A percentile compares a stretch with the other conserved stretches of the same genome.
Conservation (phyloP, 2,797 vertebrate species). For the Spinus olivaceus region DNA sequence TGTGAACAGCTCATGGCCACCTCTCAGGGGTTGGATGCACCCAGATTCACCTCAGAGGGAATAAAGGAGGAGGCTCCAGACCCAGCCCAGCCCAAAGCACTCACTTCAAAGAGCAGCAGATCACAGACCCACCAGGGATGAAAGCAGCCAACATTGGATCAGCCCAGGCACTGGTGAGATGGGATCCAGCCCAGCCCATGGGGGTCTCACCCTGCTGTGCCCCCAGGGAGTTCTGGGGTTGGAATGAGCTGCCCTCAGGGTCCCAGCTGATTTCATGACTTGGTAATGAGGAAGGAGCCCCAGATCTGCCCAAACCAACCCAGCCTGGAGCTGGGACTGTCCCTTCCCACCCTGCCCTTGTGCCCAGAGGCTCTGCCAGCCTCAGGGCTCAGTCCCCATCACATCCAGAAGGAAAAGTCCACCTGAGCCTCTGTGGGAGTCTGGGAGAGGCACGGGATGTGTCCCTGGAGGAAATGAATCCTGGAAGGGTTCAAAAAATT, state of each 20-base stretch:
- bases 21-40: neutral
- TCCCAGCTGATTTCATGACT: neutral
- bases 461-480: neutral
- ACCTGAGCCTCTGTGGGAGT: accelerated
- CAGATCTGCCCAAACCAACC: neutral
- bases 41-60: neutral
- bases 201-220: neutral
- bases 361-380: neutral
- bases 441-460: neutral
- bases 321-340: neutral
- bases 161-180: neutral
- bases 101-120: neutral
- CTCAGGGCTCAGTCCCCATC: accelerated
- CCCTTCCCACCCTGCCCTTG: neutral
- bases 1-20: neutral
- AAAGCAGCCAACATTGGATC: neutral
- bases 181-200: neutral
- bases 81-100: neutral
- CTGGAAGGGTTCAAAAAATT: neutral
- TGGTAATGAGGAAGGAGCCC: neutral
- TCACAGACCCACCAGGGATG: neutral
- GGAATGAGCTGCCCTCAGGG: neutral
- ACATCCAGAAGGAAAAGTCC: neutral
- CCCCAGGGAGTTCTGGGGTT: neutral
- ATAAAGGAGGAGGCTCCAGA: neutral